These are phyloP conservation scores for Anguilla megastoma DNA, from an alignment of 2,797 vertebrate species.

Conservation along the genomic window DNA sequence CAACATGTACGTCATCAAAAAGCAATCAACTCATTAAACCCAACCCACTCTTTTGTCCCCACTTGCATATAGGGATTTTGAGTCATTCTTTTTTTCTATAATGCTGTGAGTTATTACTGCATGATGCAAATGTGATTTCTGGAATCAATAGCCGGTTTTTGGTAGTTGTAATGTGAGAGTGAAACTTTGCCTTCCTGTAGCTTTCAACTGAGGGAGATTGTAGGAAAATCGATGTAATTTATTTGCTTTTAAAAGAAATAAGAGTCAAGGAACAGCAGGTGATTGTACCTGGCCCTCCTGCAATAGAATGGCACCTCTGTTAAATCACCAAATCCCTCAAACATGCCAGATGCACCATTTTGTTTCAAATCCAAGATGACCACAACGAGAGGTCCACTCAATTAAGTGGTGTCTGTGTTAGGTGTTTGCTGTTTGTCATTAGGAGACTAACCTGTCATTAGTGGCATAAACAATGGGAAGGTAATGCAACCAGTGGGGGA, in stretches of 20 bases:
- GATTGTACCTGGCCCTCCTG: background rate
- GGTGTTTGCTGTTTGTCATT: background rate
- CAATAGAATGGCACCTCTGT: background rate
- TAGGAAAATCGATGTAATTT: background rate
- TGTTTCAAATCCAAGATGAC: background rate
- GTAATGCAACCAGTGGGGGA: background rate
- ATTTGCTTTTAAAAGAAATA: background rate
- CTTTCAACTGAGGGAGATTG: background rate
- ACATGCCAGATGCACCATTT: background rate
- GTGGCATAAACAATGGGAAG: background rate
- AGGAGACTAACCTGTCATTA: background rate
- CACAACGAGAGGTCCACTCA: background rate
- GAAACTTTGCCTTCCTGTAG: background rate
- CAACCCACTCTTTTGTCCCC: constrained; percentile 14
- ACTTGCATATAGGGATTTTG: constrained; percentile 1
- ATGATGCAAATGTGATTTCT: background rate
- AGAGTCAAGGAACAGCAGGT: background rate
- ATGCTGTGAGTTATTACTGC: background rate
- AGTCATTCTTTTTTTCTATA: background rate
- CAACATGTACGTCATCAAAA: constrained; percentile 24
- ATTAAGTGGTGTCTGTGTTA: background rate
- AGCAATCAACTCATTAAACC: constrained; percentile 29
- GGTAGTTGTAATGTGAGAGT: background rate
- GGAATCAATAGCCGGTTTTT: background rate
- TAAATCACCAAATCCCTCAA: constrained; percentile 1